Evolutionary conservation across 2,888 invertebrate species (phyloP).

Genomic region (Callosobruchus maculatus): DNA sequence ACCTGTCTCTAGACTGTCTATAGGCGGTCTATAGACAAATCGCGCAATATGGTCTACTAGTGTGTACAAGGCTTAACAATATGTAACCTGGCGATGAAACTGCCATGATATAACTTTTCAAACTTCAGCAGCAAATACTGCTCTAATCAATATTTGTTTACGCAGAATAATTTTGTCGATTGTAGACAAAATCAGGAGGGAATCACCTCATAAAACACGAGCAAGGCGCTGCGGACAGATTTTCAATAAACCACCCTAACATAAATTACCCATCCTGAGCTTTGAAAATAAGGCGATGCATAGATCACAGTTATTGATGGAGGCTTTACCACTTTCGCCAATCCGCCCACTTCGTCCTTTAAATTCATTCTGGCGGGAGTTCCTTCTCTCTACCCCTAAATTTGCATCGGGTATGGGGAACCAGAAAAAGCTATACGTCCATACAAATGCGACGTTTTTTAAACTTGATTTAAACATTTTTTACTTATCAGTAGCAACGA

Average conservation of each 20-base stretch:
- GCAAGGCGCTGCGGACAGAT: neutral
- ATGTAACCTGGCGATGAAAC: no score
- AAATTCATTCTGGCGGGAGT: neutral
- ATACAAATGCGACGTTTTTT: neutral
- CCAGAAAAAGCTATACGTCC: neutral
- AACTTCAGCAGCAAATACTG: neutral
- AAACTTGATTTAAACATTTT: neutral
- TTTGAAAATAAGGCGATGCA: neutral
- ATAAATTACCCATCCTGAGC: neutral
- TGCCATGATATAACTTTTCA: no score
- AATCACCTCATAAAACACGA: neutral
- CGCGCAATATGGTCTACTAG: no score
- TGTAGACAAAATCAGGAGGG: neutral
- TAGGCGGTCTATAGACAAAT: no score
- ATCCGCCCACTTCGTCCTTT: neutral
- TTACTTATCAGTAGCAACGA: no score
- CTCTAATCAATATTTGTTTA: neutral
- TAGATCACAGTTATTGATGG: neutral
- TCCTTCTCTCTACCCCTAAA: neutral
- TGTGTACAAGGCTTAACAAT: no score
- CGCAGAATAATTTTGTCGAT: neutral
- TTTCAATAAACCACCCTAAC: neutral
- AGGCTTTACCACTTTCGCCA: neutral
- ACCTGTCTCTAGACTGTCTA: no score
- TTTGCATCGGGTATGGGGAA: neutral